Base-by-base conservation (phyloP, 1,140 invertebrate genomes). In the Bombus balteatus region DNA sequence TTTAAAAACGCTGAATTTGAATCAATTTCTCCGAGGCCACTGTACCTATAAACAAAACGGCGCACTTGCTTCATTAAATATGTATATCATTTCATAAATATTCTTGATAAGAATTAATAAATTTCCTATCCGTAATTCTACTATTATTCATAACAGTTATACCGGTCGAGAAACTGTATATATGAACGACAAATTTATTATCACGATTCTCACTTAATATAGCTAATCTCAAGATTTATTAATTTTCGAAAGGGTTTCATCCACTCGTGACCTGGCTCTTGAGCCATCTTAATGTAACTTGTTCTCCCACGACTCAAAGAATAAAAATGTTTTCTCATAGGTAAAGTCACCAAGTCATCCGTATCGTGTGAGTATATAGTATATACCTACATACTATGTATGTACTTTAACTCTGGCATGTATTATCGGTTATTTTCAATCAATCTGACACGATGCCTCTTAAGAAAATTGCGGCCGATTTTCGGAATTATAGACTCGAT, bases 401-500 rank as follows among this genome's bases (percentile, higher is more conserved):
- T 79, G 41, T 71, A 70, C 47, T 71, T 87, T 65, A 43, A 89
- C 53, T 65, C n/a, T 66, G 57, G 15, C 65, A 15, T 53, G 68
- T 87, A 87, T 87, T 72, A 59, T 59, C 53, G 32, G 68, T 81
- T 66, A 83, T 87, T 89, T 75, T 37, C 65, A 79, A 75, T 84
- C 73, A 71, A 71, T 85, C 57, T 65, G 53, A 71, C 34, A 43
- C 32, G 72, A 53, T 81, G 18, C 76, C 41, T 73, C 3, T 74
- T 32, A 34, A 70, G 77, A 87, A 89, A 66, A 90, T 89, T 89
- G 65, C 68, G 81, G 57, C n/a, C 37, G 73, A 62, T 88, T 88
- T 88, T 39, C 89, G 43, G 57, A 87, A 89, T 90, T 90, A 89
- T 79, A 90, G 81, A 84, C 73, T 53, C 47, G 34, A 65, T 39